Base-by-base conservation (phyloP, 2,888 invertebrate genomes). In the Operophtera brumata region DNA sequence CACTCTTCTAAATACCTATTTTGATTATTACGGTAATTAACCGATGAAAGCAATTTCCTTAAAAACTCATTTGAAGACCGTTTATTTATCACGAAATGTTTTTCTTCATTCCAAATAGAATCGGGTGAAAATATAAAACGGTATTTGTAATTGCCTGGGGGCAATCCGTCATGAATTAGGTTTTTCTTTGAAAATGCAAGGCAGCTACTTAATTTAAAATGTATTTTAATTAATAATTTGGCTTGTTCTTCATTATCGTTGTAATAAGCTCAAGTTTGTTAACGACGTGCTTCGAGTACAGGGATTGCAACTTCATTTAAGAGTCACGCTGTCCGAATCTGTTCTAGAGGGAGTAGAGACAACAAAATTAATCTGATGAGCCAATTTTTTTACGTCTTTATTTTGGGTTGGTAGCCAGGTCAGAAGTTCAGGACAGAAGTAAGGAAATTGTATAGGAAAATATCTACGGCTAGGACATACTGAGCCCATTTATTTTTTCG, bases 221-320 rank as follows among this genome's bases (percentile, higher is more conserved):
- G 34, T 42, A 42, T 49, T 55, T 59, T 14, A 46, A 51, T 52
- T 48, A 46, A 28, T 54, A 47, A 48, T 48, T 47, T 36, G 35
- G 14, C 42, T 41, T 40, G 35, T 30, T 46, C 6, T 49, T 39
- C 9, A 11, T 12, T 37, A 8, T 1, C 9, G 37, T 13, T 14
- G 13, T 20, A 25, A 30, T 46, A 54, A 43, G 48, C 42, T 53
- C 41, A 61, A 56, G 55, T 59, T 62, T 57, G 48, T 44, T 30
- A 50, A 40, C 63, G 71, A 65, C 70, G 68, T 73, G 69, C 65
- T 69, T 68, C 66, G 67, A 69, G 75, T 78, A 68, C 72, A 53
- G 76, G 85, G 84, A 84, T 84, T 86, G 81, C 80, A 80, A 84
- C 78, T 85, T 82, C 80, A 82, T 84, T 83, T 79, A 69, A 75